Percentiles rank a stretch among this genome's conserved stretches.
Evolutionary conservation across 2,797 vertebrate species (phyloP).

Genomic region (Sebastes nivosus): DNA sequence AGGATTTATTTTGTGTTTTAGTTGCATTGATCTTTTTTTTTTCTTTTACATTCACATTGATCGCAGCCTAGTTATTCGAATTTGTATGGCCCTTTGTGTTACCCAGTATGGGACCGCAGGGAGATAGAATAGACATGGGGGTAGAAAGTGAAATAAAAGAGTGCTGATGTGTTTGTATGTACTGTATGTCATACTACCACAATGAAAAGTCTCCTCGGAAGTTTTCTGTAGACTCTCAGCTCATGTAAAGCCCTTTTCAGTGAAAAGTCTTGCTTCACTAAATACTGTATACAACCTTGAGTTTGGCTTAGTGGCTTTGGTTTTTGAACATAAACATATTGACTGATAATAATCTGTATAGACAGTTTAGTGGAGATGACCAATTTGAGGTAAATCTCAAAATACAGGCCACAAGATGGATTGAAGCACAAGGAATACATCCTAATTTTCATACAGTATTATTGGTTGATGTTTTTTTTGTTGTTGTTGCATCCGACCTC

Average conservation of each 20-base stretch:
- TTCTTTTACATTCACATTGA: slow-evolving; percentile 4
- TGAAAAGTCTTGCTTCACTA: neutral
- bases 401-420: neutral
- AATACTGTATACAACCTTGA: neutral
- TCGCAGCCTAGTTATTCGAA: neutral
- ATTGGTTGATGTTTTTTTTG: neutral
- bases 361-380: neutral
- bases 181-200: neutral
- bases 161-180: neutral
- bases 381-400: neutral
- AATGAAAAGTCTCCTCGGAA: neutral
- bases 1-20: slow-evolving; percentile 38
- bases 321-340: neutral
- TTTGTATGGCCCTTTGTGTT: slow-evolving; percentile 12
- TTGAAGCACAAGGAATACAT: neutral
- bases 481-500: neutral
- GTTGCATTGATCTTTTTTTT: neutral
- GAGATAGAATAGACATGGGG: neutral
- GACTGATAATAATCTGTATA: neutral
- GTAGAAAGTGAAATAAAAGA: neutral
- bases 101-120: neutral
- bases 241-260: neutral
- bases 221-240: neutral
- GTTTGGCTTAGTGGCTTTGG: neutral
- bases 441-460: neutral